These are phyloP conservation scores for Dynastes tityus DNA, from an alignment of 2,888 invertebrate species.

Conservation along the genomic window DNA sequence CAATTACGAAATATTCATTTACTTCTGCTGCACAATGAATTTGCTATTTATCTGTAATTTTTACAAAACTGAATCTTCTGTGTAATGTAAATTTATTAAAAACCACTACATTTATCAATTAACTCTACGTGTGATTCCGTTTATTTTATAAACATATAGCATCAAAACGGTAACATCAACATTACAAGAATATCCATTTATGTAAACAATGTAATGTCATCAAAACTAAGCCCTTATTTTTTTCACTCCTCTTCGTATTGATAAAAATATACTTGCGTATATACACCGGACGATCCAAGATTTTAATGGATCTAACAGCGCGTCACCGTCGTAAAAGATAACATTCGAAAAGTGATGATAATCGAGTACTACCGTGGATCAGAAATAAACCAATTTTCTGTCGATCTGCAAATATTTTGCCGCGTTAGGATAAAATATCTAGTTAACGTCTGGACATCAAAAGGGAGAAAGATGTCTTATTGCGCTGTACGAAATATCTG, in stretches of 20 bases:
- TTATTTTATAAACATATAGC: slow-evolving; percentile 3
- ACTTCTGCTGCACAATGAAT: too few relatives aligned
- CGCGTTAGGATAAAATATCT: slow-evolving; percentile 20
- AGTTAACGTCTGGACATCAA: slow-evolving; percentile 3
- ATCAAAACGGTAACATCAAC: neutral
- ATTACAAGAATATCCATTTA: neutral
- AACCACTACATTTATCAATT: neutral
- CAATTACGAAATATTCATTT: too few relatives aligned
- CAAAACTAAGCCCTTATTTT: slow-evolving; percentile 20
- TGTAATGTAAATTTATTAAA: too few relatives aligned
- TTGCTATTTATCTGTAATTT: too few relatives aligned
- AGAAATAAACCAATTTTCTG: slow-evolving; percentile 2
- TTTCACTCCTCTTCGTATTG: neutral
- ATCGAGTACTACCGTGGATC: neutral
- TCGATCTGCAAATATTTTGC: slow-evolving; percentile 28
- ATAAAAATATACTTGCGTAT: neutral
- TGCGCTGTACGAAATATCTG: slow-evolving; percentile 21
- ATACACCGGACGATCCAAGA: neutral
- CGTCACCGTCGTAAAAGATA: neutral
- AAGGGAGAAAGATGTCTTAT: slow-evolving; percentile 14
- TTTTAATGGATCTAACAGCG: neutral
- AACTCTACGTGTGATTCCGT: neutral
- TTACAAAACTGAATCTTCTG: too few relatives aligned
- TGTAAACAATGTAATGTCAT: slow-evolving; percentile 13
- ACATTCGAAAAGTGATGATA: neutral